Evolutionary conservation across 2,888 invertebrate genomes (phyloP), one percentile per base, ranked within the genome.

Genomic region (Autographa pulchrina): DNA sequence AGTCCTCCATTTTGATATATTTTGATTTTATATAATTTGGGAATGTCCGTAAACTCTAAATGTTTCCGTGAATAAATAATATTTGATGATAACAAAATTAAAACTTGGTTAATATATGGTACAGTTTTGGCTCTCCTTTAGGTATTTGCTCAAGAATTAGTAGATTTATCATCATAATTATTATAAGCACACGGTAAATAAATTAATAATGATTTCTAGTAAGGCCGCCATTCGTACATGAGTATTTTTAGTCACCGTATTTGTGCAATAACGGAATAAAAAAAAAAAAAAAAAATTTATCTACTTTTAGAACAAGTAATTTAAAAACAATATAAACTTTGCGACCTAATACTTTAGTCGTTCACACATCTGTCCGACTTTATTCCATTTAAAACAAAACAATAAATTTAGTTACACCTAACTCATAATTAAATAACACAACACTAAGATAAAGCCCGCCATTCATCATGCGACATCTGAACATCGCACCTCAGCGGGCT

Each of bases 391-490:
- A 48, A 48, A 48, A 48, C 16, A 16, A 0, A 11, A 54, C 18
- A 25, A 56, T 25, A 3, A 25, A 56, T 56, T 60, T 35, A 60
- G 35, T 32, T 35, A n/a, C 3, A 48, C 48, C 5, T 35, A 60
- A 60, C 32, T 60, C n/a, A 35, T 31, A 60, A 60, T 60, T 54
- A 67, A 56, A 62, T 38, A 41, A 60, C 65, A 60, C 43, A 52
- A 52, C 38, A 38, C 56, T 9, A 43, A 74, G 64, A 78, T 79
- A 77, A 77, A 75, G 52, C 61, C 14, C n/a, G 32, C 59, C 31
- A 84, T 83, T 77, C 79, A 81, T 84, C 79, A 84, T 74, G 59
- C 73, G 73, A 80, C 83, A 77, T 74, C 67, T 68, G 75, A 76
- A 67, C 78, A 52, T 65, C 69, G 60, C 81, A 83, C 83, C 84